These are phyloP conservation scores for Galerucella nymphaeae DNA, from an alignment of 2,888 invertebrate species.

Conservation along the genomic window DNA sequence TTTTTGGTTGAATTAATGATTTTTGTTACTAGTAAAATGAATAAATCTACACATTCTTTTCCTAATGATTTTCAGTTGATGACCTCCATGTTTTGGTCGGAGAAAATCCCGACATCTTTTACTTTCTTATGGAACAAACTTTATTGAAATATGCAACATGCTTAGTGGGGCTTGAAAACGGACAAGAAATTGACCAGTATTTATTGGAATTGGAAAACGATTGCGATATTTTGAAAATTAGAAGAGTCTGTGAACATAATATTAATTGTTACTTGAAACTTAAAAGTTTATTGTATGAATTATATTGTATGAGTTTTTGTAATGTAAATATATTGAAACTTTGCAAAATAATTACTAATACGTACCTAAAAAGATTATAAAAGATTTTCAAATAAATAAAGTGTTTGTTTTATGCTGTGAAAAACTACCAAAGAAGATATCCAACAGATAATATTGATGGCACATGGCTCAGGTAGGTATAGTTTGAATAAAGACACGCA, in stretches of 20 bases:
- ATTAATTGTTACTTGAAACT: conserved; percentile 38
- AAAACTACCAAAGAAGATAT: too few species aligned
- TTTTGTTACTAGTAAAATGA: not conserved
- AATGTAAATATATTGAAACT: conserved; percentile 46
- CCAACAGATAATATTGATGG: too few species aligned
- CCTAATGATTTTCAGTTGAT: conserved; percentile 13
- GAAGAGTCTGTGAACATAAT: conserved; percentile 38
- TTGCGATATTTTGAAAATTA: conserved; percentile 36
- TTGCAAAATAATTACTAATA: conserved; percentile 36
- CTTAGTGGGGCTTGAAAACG: conserved; percentile 33
- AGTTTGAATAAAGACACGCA: too few species aligned
- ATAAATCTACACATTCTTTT: not conserved
- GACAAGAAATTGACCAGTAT: conserved; percentile 37
- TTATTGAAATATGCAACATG: conserved; percentile 39
- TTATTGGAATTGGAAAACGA: conserved; percentile 39
- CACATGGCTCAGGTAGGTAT: too few species aligned
- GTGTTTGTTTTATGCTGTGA: too few species aligned
- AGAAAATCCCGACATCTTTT: conserved; percentile 34
- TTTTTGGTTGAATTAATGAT: not conserved
- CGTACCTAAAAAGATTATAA: conserved; percentile 11
- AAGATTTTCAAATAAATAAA: not conserved
- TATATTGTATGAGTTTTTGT: conserved; percentile 47
- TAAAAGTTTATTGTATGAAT: conserved; percentile 44
- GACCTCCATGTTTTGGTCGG: not conserved
- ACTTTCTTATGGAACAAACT: conserved; percentile 44